Evolutionary conservation across 2,797 vertebrate species (phyloP), one percentile per base, ranked within the genome.

Genomic region (Myotis pilosus): DNA sequence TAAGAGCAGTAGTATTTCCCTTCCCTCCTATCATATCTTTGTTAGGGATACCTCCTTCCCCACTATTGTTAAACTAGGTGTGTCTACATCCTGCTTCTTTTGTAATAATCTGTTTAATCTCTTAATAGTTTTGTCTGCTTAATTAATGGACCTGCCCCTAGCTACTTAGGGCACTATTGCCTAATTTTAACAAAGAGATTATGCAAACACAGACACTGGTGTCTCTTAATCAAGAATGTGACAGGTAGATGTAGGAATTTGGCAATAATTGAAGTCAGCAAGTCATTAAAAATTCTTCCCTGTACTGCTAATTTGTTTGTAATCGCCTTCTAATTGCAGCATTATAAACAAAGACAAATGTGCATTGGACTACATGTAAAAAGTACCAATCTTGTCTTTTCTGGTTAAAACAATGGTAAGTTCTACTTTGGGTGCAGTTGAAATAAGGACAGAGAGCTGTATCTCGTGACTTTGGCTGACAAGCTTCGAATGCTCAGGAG

Each of bases 21-120:
- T 80, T 97, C 55, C 92, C 96, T 96, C 96, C 97, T 97, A 97
- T 95, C 89, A 90, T 86, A 96, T 97, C 92, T 96, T 97, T 96
- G 90, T 96, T 96, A 92, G 92, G 95, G 95, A 96, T 12, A 36
- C 30, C 10, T 88, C 47, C 38, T 89, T 92, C 91, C 84, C 44
- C n/a, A 23, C 92, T 81, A 91, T 96, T 95, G 94, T 96, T 91
- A 62, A 78, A 55, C 90, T 92, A 69, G 94, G 79, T 94, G 96
- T 92, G 80, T 79, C 83, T 33, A 87, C 72, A 94, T 94, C 93
- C 92, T 91, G 90, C 38, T 98, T 95, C 86, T 97, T 97, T 97
- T 94, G 91, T 97, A 98, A 97, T 93, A 93, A 98, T 97, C 89
- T 71, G 41, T 89, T 84, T 83, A 93, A 92, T 23, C 17, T 71